phyloP scores from a whole-genome alignment of 1,140 invertebrate species.

The Drosophila pseudoananassae region DNA sequence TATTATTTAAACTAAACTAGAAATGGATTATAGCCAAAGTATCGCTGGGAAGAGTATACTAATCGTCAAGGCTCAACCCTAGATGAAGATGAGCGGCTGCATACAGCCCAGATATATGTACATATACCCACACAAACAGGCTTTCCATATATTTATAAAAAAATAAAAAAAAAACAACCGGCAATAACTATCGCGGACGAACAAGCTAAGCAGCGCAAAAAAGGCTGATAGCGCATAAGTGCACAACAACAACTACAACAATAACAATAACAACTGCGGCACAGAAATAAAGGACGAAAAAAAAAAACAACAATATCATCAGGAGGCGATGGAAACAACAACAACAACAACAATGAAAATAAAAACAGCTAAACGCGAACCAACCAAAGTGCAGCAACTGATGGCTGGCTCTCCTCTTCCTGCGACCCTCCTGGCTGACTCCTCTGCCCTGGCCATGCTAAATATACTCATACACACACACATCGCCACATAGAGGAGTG shows the following conservation, averaged over 20 bases:
- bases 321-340: conserved; percentile 19
- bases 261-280: conserved; percentile 13
- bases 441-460: conserved; percentile 62
- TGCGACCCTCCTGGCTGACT: conserved; percentile 32
- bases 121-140: conserved; percentile 22
- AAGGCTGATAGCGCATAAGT: conserved; percentile 79
- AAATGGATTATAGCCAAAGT: neutral
- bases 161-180: conserved; percentile 47
- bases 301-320: conserved; percentile 22
- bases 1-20: neutral
- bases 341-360: conserved; percentile 29
- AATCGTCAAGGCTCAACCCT: conserved; percentile 50
- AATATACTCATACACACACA: conserved; percentile 65
- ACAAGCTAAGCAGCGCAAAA: conserved; percentile 55
- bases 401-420: conserved; percentile 53
- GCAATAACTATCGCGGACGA: conserved; percentile 57
- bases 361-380: conserved; percentile 58
- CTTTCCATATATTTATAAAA: conserved; percentile 5
- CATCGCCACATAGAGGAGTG: conserved; percentile 40
- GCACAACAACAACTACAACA: conserved; percentile 52
- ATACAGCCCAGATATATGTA: conserved; percentile 8
- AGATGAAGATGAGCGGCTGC: conserved; percentile 61
- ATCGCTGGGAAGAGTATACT: conserved; percentile 31
- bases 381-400: conserved; percentile 62
- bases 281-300: conserved; percentile 4